Evolutionary conservation across 2,113 vertebrate species (phyloP).

Genomic region (Amazona vittata): DNA sequence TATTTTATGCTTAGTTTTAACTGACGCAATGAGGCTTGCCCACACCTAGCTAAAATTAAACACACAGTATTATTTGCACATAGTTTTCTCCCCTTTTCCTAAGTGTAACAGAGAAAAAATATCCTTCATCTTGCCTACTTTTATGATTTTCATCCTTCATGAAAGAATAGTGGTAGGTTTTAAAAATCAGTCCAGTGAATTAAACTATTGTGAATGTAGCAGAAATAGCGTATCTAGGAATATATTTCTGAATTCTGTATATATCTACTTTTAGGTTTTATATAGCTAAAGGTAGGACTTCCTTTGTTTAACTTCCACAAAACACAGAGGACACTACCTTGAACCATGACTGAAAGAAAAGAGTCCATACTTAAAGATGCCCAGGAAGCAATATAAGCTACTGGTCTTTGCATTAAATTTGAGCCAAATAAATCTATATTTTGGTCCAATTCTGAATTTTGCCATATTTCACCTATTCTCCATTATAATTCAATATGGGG

Average conservation of each 20-base stretch:
- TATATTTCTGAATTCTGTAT: neutral
- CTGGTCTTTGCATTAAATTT: neutral
- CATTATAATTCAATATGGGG: neutral
- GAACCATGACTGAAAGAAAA: neutral
- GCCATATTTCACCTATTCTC: neutral
- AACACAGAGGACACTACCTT: neutral
- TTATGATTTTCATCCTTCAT: neutral
- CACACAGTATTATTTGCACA: neutral
- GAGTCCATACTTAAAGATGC: neutral
- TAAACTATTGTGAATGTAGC: neutral
- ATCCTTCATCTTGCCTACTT: neutral
- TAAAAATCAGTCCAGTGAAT: neutral
- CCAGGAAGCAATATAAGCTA: neutral
- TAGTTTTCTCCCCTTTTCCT: neutral
- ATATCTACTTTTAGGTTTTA: neutral
- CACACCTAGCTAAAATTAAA: constrained; percentile 16
- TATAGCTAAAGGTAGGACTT: neutral
- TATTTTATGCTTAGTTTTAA: constrained; percentile 20
- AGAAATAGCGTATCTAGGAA: neutral
- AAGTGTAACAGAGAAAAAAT: neutral
- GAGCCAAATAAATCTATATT: neutral
- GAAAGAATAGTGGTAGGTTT: neutral
- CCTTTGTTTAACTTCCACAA: neutral
- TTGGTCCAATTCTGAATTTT: neutral
- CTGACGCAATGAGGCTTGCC: neutral